A percentile compares a stretch with the other conserved stretches of the same genome.
These are phyloP conservation scores for Phrynocephalus forsythii DNA, from an alignment of 2,797 vertebrate species.

Conservation along the genomic window DNA sequence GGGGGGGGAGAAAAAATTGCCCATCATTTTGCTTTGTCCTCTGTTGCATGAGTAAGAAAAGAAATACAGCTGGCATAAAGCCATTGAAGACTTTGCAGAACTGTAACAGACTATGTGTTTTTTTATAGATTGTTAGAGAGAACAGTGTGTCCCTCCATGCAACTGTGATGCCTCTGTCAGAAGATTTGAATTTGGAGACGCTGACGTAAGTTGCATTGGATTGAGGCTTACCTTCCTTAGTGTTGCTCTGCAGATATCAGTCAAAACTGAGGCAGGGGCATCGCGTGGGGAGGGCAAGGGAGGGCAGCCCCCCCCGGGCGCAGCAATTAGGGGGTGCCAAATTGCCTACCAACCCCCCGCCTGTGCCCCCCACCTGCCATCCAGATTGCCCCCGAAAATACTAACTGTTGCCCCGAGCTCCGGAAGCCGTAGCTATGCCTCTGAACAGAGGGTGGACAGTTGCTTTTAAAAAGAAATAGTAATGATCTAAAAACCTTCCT, in stretches of 20 bases:
- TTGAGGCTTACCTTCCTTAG: background rate
- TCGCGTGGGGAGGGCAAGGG: too few relatives aligned
- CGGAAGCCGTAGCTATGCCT: too few relatives aligned
- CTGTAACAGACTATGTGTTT: background rate
- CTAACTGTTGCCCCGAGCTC: too few relatives aligned
- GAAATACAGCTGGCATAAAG: fast-evolving
- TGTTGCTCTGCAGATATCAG: background rate
- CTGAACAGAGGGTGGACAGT: background rate
- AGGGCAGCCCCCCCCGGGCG: too few relatives aligned
- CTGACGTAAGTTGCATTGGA: slow-evolving; percentile 86
- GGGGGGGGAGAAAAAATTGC: too few relatives aligned
- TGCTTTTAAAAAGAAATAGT: background rate
- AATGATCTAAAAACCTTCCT: too few relatives aligned
- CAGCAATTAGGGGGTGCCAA: too few relatives aligned
- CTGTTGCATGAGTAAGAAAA: background rate
- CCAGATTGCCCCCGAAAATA: too few relatives aligned
- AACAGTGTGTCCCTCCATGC: slow-evolving; percentile 86
- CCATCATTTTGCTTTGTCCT: background rate
- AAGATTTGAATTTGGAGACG: slow-evolving; percentile 95
- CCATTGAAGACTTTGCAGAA: slow-evolving; percentile 6
- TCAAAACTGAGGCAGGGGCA: background rate
- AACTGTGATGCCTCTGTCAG: slow-evolving; percentile 84
- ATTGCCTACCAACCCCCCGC: too few relatives aligned
- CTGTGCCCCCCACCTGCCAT: too few relatives aligned
- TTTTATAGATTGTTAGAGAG: slow-evolving; percentile 89